These are phyloP conservation scores for Pectinophora gossypiella DNA, from an alignment of 1,140 invertebrate genomes.

Conservation along the genomic window DNA sequence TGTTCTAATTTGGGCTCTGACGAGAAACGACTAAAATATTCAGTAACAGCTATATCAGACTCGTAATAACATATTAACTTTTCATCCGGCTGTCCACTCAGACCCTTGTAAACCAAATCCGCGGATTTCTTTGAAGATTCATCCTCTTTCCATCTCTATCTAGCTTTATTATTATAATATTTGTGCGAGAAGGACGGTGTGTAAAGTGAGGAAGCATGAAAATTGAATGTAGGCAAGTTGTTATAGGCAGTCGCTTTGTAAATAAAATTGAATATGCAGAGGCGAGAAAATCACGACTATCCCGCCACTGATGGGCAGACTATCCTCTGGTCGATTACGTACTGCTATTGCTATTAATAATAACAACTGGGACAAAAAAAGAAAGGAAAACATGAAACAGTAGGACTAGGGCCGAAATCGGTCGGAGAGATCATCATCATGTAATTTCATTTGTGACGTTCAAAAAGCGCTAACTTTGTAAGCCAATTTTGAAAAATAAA, in stretches of 20 bases:
- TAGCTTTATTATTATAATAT: not conserved
- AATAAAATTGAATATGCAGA: slow-evolving; percentile 70
- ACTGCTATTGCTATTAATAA: too few species aligned
- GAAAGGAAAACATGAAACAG: too few species aligned
- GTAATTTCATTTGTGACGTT: too few species aligned
- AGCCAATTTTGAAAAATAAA: too few species aligned
- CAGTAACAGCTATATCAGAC: not conserved
- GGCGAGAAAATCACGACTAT: slow-evolving; percentile 59
- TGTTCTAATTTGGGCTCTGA: too few species aligned
- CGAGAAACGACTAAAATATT: not conserved
- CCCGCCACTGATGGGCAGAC: slow-evolving; percentile 28
- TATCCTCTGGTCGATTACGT: too few species aligned
- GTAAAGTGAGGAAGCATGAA: slow-evolving; percentile 27
- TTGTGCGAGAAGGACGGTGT: slow-evolving; percentile 19
- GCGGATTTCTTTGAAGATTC: slow-evolving; percentile 34
- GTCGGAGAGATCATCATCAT: too few species aligned
- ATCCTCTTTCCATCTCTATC: slow-evolving; percentile 19
- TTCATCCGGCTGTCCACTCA: slow-evolving; percentile 44
- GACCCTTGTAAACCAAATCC: slow-evolving; percentile 21
- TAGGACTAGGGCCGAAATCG: too few species aligned
- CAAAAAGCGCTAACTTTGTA: too few species aligned
- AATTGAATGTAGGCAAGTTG: slow-evolving; percentile 44
- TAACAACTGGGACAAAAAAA: too few species aligned
- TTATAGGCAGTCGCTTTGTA: slow-evolving; percentile 37
- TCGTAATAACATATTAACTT: slow-evolving; percentile 36